Evolutionary conservation across 1,140 invertebrate species (phyloP).

Genomic region (Tribolium madens): DNA sequence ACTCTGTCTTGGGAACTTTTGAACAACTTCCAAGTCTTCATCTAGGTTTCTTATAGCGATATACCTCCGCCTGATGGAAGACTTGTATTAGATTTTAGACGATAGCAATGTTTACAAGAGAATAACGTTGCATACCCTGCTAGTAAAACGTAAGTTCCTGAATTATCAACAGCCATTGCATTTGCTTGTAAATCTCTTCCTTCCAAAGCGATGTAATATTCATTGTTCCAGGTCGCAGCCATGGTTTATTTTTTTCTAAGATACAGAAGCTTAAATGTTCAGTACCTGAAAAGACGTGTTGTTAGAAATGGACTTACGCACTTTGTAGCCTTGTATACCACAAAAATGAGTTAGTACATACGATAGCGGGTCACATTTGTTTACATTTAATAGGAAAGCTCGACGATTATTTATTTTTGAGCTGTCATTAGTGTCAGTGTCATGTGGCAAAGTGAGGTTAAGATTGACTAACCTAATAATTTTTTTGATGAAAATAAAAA

Average conservation of each 20-base stretch:
- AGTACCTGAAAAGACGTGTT: too few relatives aligned
- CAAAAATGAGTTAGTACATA: neutral
- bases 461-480: neutral
- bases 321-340: neutral
- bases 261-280: too few relatives aligned
- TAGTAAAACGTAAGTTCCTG: slow-evolving; percentile 84
- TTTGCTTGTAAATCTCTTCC: slow-evolving; percentile 81
- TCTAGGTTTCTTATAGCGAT: slow-evolving; percentile 82
- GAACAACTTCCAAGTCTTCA: slow-evolving; percentile 79
- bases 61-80: slow-evolving; percentile 75
- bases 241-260: slow-evolving; percentile 39
- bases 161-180: slow-evolving; percentile 90
- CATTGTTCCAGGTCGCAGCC: slow-evolving; percentile 59
- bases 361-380: neutral
- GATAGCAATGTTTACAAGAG: neutral
- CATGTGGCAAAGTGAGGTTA: neutral
- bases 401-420: neutral
- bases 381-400: neutral
- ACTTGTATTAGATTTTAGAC: neutral
- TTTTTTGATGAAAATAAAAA: neutral
- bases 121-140: slow-evolving; percentile 76
- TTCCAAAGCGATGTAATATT: slow-evolving; percentile 63
- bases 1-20: slow-evolving; percentile 86
- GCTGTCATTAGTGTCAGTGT: neutral
- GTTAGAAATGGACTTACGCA: neutral